These are phyloP conservation scores for Nephrotoma appendiculata DNA, from an alignment of 2,888 invertebrate species.

Conservation along the genomic window DNA sequence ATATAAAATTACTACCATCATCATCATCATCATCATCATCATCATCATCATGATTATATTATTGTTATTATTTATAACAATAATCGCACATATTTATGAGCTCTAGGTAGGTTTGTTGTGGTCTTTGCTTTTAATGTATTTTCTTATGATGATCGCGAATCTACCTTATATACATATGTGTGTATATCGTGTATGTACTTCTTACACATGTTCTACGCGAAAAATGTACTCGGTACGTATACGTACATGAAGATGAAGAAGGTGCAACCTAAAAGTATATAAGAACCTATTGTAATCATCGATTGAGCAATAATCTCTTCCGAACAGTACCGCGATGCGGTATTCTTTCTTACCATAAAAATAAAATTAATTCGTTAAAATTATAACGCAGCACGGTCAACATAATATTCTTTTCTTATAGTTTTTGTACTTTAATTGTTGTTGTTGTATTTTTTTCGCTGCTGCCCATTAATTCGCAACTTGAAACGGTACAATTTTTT, in stretches of 20 bases:
- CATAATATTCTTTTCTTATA: neutral
- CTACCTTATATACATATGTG: neutral
- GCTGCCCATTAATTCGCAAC: neutral
- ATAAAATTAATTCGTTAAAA: neutral
- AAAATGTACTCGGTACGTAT: constrained; percentile 11
- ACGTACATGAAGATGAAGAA: constrained; percentile 12
- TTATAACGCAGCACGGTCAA: neutral
- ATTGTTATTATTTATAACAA: neutral
- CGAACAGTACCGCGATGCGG: constrained; percentile 23
- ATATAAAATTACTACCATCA: neutral
- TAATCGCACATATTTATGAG: neutral
- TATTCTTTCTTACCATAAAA: constrained; percentile 7
- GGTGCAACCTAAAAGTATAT: constrained; percentile 24
- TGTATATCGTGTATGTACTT: neutral
- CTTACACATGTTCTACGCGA: neutral
- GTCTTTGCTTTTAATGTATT: neutral
- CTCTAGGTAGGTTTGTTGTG: neutral
- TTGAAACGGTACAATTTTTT: neutral
- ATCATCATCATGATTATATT: neutral
- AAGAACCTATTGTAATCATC: constrained; percentile 26
- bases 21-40: neutral
- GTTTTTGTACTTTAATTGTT: neutral
- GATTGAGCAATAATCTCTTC: constrained; percentile 23
- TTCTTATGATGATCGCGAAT: neutral
- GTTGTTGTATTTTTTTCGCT: neutral